Conservation (phyloP, 2,113 vertebrate genomes). For the Microtus montanus region DNA sequence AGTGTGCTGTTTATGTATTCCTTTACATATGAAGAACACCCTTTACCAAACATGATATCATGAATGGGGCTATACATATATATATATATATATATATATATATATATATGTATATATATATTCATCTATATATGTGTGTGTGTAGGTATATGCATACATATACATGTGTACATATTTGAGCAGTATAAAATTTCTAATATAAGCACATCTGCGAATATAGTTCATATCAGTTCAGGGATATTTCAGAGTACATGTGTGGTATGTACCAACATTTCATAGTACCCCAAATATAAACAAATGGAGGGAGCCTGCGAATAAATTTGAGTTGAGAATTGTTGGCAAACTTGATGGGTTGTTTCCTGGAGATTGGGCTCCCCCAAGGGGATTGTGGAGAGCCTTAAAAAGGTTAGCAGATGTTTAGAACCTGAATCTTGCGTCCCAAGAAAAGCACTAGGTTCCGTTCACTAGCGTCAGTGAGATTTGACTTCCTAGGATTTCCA, state of each 20-base stretch:
- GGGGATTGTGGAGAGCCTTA: neutral
- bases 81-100: too few species aligned
- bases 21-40: neutral
- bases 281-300: neutral
- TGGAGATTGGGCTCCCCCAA: fast-evolving
- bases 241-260: neutral
- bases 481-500: neutral
- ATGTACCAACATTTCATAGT: neutral
- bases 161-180: neutral
- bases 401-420: neutral
- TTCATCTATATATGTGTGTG: neutral
- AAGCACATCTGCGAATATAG: neutral
- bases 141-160: neutral
- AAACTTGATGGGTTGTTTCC: neutral
- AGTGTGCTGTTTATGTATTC: neutral
- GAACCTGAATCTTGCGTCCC: neutral
- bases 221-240: neutral
- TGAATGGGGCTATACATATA: too few species aligned
- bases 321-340: neutral
- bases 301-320: neutral
- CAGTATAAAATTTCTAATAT: neutral
- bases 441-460: neutral
- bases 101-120: too few species aligned
- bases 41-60: neutral
- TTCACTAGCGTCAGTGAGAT: neutral